Conservation (phyloP, 2,888 invertebrate genomes). For the Drosophila ustulata region DNA sequence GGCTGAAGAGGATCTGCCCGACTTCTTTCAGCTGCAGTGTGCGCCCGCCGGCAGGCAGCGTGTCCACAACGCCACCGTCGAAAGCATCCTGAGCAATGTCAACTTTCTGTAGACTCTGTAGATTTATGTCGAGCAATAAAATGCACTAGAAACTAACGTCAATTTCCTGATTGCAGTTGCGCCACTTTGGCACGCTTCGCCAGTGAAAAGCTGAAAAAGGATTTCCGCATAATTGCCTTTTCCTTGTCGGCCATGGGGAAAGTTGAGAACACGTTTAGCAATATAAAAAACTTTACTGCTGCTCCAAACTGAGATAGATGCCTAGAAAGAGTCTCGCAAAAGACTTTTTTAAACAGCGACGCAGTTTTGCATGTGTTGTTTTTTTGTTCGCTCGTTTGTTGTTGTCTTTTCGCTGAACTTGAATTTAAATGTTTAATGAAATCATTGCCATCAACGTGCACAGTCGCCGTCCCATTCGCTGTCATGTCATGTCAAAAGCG, state of each 20-base stretch:
- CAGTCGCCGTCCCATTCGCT: slow-evolving; percentile 15
- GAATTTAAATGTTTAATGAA: slow-evolving; percentile 78
- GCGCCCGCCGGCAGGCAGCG: slow-evolving; percentile 23
- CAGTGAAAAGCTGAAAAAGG: slow-evolving; percentile 17
- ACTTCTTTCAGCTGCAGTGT: slow-evolving; percentile 81
- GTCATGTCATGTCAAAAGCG: slow-evolving; percentile 33
- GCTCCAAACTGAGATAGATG: neutral
- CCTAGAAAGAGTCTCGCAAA: neutral
- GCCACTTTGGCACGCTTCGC: neutral
- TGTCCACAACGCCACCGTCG: slow-evolving; percentile 70
- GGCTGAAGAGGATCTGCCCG: slow-evolving; percentile 73
- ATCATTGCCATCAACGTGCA: slow-evolving; percentile 65
- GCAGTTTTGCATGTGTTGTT: neutral
- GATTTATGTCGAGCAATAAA: slow-evolving; percentile 56
- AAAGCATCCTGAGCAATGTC: slow-evolving; percentile 77
- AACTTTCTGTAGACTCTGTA: slow-evolving; percentile 59
- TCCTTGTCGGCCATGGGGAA: slow-evolving; percentile 2
- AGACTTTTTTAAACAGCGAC: neutral
- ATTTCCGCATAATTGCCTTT: slow-evolving; percentile 46
- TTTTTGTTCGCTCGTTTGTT: neutral
- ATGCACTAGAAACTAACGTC: slow-evolving; percentile 11
- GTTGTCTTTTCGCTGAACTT: slow-evolving; percentile 58
- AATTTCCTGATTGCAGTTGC: slow-evolving; percentile 18
- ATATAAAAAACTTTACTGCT: neutral
- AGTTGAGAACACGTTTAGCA: neutral